Percentiles rank a stretch among this genome's conserved stretches.
phyloP scores from a whole-genome alignment of 2,888 invertebrate genomes.

The Caenorhabditis plicata region DNA sequence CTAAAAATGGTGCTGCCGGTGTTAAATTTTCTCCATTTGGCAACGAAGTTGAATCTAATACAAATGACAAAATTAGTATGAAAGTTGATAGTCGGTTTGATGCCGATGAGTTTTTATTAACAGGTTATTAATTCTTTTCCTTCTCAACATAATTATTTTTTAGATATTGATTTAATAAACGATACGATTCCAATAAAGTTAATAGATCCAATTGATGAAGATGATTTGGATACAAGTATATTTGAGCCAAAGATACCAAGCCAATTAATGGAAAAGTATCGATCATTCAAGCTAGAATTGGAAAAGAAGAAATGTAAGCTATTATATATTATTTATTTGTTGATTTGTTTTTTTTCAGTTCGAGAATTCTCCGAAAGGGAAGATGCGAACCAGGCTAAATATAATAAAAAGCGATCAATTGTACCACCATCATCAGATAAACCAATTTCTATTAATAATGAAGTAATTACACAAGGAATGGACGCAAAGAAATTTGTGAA shows the following conservation, averaged over 20 bases:
- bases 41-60: too few species aligned
- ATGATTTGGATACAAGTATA: neutral
- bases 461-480: neutral
- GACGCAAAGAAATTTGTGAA: neutral
- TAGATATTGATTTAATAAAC: too few species aligned
- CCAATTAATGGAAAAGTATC: neutral
- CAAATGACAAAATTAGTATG: too few species aligned
- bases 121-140: too few species aligned
- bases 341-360: neutral
- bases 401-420: constrained; percentile 2
- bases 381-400: neutral
- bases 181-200: too few species aligned
- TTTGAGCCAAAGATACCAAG: neutral
- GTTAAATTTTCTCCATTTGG: too few species aligned
- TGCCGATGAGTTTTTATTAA: too few species aligned
- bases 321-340: neutral
- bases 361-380: neutral
- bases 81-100: too few species aligned
- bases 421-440: constrained; percentile 9
- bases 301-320: neutral
- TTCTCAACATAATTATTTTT: too few species aligned
- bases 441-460: neutral
- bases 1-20: too few species aligned
- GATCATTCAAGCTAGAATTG: neutral
- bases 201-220: too few species aligned